phyloP scores from a whole-genome alignment of 2,113 vertebrate species.

The Clarias gariepinus region DNA sequence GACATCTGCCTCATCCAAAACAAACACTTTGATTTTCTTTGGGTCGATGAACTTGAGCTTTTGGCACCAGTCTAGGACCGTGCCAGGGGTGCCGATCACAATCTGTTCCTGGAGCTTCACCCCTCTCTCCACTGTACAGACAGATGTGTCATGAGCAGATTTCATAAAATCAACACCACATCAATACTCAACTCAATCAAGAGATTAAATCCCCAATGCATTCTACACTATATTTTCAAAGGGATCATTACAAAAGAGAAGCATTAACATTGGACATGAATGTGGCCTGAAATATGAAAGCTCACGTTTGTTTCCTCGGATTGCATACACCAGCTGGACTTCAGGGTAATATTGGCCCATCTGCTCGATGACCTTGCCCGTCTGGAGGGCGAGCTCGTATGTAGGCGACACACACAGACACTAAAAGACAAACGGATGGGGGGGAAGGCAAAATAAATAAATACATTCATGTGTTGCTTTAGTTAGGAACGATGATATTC shows the following conservation, averaged over 20 bases:
- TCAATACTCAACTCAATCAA: not conserved
- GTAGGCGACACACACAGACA: constrained; percentile 97
- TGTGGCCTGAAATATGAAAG: not conserved
- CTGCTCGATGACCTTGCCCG: constrained; percentile 96
- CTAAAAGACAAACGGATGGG: constrained; percentile 72
- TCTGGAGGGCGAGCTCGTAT: constrained; percentile 94
- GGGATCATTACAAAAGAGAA: not conserved
- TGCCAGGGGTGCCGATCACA: constrained; percentile 95
- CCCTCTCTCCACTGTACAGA: constrained; percentile 84
- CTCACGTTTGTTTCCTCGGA: constrained; percentile 96
- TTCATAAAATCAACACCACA: not conserved
- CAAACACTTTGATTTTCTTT: constrained; percentile 94
- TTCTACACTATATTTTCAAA: not conserved
- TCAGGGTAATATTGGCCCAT: constrained; percentile 93
- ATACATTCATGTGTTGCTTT: not conserved
- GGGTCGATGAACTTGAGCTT: constrained; percentile 95
- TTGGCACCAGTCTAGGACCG: constrained; percentile 93
- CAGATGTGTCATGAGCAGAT: not conserved
- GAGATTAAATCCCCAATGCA: not conserved
- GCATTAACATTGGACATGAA: not conserved
- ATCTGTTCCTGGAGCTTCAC: constrained; percentile 91
- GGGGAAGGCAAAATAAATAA: too few species aligned
- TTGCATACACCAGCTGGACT: constrained; percentile 88
- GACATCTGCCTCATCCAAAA: constrained; percentile 94
- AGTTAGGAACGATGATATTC: not conserved